Base-by-base conservation (phyloP, 2,113 vertebrate genomes). In the Megaleporinus macrocephalus region DNA sequence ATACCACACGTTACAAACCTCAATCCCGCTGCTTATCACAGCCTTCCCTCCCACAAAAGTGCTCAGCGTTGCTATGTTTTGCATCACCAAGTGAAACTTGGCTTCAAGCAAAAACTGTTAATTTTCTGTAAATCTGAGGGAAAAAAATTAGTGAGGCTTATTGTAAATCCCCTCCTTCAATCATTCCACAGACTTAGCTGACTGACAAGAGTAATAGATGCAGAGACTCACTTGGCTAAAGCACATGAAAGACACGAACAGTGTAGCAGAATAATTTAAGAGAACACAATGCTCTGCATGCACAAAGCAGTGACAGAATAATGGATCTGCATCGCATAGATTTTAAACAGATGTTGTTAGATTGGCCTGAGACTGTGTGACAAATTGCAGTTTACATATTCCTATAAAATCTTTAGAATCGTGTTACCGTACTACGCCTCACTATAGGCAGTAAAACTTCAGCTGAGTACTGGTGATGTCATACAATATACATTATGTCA, bases 191-290 rank as follows among this genome's bases (percentile, higher is more conserved):
- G 66, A 44, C 7, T 61, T 26, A 10, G 9, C 57, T 61, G 57
- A 61, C 57, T 61, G 57, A 61, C 57, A 26, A 26, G 10, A 11
- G 11, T 61, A 26, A 61, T 61, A 61, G 57, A 61, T 24, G 57
- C n/a, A 61, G n/a, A 61, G 57, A 0, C 57, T 61, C 57, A 61
- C 57, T 24, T 61, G 57, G 24, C 57, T 61, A 26, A 61, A 13
- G 53, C 53, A 26, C 57, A 24, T 61, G n/a, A 61, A 61, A 44
- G 66, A 70, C 66, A 44, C 44, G 66, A 70, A 70, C n/a, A 41
- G 66, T 36, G 33, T 20, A 36, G 22, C n/a, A n/a, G 20, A 70
- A 70, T 44, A 44, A 70, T 20, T 16, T 16, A 44, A 1, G 22
- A 70, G 20, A 70, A 13, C 3, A 70, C 36, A 70, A 44, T 70